These are phyloP conservation scores for Tinea semifulvella DNA, from an alignment of 2,888 invertebrate genomes.

Conservation along the genomic window DNA sequence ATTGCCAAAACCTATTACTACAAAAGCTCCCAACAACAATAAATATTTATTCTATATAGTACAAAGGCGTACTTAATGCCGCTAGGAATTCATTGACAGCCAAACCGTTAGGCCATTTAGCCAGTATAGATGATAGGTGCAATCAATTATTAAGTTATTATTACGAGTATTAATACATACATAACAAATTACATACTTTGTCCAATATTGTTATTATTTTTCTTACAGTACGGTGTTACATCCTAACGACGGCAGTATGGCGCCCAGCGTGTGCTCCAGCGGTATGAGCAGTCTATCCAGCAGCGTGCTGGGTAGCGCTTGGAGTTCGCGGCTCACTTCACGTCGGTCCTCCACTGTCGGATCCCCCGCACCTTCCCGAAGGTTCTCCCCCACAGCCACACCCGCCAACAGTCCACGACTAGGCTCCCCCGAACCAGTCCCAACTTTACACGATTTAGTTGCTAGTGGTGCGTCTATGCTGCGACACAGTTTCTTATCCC, in stretches of 20 bases:
- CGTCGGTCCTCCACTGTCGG: constrained; percentile 58
- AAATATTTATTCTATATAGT: too few relatives aligned
- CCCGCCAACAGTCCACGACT: constrained; percentile 86
- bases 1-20: too few relatives aligned
- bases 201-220: too few relatives aligned
- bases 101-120: too few relatives aligned
- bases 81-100: too few relatives aligned
- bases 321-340: constrained; percentile 73
- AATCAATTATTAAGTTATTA: too few relatives aligned
- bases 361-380: constrained; percentile 69
- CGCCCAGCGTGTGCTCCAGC: constrained; percentile 68
- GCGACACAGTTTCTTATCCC: constrained; percentile 61
- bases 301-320: constrained; percentile 62
- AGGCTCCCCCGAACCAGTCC: constrained; percentile 62
- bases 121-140: too few relatives aligned
- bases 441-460: constrained; percentile 61
- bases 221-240: constrained; percentile 81
- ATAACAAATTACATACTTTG: too few relatives aligned
- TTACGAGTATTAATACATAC: too few relatives aligned
- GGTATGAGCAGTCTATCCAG: constrained; percentile 63
- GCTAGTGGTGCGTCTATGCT: constrained; percentile 57
- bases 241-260: constrained; percentile 84
- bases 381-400: constrained; percentile 85
- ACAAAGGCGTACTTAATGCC: too few relatives aligned
- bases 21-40: too few relatives aligned